Evolutionary conservation across 2,797 vertebrate species (phyloP), one percentile per base, ranked within the genome.

Genomic region (Remorina albescens): DNA sequence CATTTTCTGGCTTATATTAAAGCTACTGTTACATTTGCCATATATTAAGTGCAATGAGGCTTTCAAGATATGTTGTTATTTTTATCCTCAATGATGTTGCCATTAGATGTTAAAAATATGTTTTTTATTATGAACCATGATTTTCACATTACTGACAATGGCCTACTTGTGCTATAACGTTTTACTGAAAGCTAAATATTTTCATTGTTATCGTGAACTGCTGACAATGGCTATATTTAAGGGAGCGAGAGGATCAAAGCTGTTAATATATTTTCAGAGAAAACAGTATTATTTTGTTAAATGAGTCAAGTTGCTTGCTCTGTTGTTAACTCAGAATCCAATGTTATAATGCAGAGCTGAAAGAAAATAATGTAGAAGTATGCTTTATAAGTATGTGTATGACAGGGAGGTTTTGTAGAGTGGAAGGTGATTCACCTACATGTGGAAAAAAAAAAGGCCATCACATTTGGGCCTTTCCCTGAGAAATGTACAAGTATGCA

Each of bases 1-100:
- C 94, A 92, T 95, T 96, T 91, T 92, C 92, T 96, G 91, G 96
- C 96, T 97, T 97, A 96, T 96, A 96, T 96, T 97, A 94, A 97
- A 99, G 97, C 97, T 96, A 95, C 93, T 95, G 93, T 94, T 95
- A 96, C 93, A 95, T 95, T 95, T 95, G 93, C 95, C 95, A 95
- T 93, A 92, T 95, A 95, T 93, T 79, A 94, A 91, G 92, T 96
- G 94, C 95, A 94, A 96, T 96, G 96, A 96, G 95, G 94, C 95
- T 95, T 96, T 95, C 90, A 82, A 93, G 85, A 94, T 85, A 82
- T 89, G 87, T 93, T 90, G 88, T 94, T 86, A 93, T 94, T 95
- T 94, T 93, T 94, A 94, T 92, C 84, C 86, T 92, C 41, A 67
- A 89, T 67, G 74, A 91, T 78, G 88, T 93, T 89, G 90, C 89